These are phyloP conservation scores for Scomber japonicus DNA, from an alignment of 2,113 vertebrate genomes.

Conservation along the genomic window DNA sequence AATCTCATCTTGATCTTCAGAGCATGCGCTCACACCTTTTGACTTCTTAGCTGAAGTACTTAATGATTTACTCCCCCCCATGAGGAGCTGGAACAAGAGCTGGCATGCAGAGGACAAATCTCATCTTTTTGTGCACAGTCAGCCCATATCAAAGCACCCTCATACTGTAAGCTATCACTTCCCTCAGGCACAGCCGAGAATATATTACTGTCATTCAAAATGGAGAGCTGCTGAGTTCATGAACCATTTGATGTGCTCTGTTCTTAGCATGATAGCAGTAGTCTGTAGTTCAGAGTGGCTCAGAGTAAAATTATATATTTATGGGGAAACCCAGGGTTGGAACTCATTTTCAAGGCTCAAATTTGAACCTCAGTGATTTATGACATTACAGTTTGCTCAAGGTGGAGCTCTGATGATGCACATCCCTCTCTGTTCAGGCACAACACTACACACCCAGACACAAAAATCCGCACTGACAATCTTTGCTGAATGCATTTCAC, in stretches of 20 bases:
- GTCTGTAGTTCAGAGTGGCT: neutral
- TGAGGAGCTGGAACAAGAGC: slow-evolving; percentile 52
- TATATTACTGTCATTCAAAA: slow-evolving; percentile 45
- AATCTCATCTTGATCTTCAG: slow-evolving; percentile 38
- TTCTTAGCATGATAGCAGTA: slow-evolving; percentile 5
- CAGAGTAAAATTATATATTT: slow-evolving; percentile 23
- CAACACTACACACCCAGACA: neutral
- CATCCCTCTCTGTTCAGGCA: neutral
- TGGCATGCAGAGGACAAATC: slow-evolving; percentile 52
- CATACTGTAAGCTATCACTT: slow-evolving; percentile 19
- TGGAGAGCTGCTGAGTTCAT: slow-evolving; percentile 25
- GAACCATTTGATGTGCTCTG: slow-evolving; percentile 19
- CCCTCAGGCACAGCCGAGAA: slow-evolving; percentile 34
- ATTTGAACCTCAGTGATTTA: slow-evolving; percentile 11
- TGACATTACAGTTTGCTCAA: slow-evolving; percentile 5
- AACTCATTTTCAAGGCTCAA: slow-evolving; percentile 1
- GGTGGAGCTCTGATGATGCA: neutral
- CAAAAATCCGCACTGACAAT: slow-evolving; percentile 14
- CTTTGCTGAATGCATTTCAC: slow-evolving; percentile 20
- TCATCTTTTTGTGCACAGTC: slow-evolving; percentile 37
- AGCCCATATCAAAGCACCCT: slow-evolving; percentile 39
- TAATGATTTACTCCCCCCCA: slow-evolving; percentile 57
- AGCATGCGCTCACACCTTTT: slow-evolving; percentile 29
- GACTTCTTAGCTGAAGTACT: slow-evolving; percentile 21
- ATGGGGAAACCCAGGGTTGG: neutral